Evolutionary conservation across 2,113 vertebrate genomes (phyloP), one percentile per base, ranked within the genome.

Genomic region (Bambusicola thoracicus): DNA sequence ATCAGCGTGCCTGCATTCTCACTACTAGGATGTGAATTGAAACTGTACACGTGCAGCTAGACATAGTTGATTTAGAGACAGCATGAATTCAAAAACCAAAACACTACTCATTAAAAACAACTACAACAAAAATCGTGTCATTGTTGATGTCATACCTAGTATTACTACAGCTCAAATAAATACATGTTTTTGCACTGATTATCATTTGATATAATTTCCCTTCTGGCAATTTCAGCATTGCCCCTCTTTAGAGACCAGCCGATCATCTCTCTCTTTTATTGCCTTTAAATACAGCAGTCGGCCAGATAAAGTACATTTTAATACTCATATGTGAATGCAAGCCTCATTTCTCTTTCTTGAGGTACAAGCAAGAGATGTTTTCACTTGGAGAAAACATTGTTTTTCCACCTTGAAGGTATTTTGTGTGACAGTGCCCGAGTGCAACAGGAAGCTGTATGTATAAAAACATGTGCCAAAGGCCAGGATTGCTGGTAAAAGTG

Each of bases 391-490:
- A 66, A 85, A 80, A 41, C 6, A 27, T 34, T 56, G 3, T 48
- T 17, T 38, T 58, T 41, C 44, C 36, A 32, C 34, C 44, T 11
- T 18, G 36, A 65, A 65, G 12, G 36, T 18, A n/a, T 3, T 21
- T 46, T 1, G 1, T 21, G 1, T 44, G 21, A 53, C 6, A 24
- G 17, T 4, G 27, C 21, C 53, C 1, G 0, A 88, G 61, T 3
- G 11, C 67, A 44, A 63, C 0, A 5, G 9, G 5, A 74, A 0
- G 0, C 5, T 1, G 0, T 5, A 3, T 25, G 44, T 21, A 41
- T 49, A 53, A 87, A 49, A 48, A 14, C 8, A 44, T 1, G 5
- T 0, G 3, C 24, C 41, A 63, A 88, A 92, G 49, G 46, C 41
- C 62, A 41, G 89, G 34, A 66, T 81, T 85, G 67, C 10, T 30